Evolutionary conservation across 2,888 invertebrate species (phyloP).

Genomic region (Cenopis cana): DNA sequence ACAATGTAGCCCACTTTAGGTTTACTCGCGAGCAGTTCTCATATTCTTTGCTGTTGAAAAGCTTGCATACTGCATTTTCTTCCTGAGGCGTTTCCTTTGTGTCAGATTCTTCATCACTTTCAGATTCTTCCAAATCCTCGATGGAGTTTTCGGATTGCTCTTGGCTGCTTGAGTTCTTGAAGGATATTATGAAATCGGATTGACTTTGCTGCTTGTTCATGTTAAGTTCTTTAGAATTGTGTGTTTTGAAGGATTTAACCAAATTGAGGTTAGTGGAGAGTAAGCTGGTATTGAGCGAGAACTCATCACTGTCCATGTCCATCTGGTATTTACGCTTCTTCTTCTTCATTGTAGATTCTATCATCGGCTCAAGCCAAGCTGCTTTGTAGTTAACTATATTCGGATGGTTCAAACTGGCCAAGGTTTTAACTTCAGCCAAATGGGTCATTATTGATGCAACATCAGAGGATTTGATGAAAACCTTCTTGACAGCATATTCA

Average conservation of each 20-base stretch:
- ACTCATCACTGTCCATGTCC: conserved; percentile 74
- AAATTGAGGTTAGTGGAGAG: conserved; percentile 71
- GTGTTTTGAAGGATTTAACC: conserved; percentile 79
- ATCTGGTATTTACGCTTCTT: conserved; percentile 64
- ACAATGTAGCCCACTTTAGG: conserved; percentile 88
- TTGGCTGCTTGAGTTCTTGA: conserved; percentile 68
- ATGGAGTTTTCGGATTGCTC: conserved; percentile 27
- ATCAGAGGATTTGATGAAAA: conserved; percentile 86
- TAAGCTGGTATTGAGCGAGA: conserved; percentile 60
- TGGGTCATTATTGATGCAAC: conserved; percentile 87
- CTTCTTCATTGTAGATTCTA: conserved; percentile 77
- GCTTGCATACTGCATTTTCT: conserved; percentile 71
- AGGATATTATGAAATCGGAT: conserved; percentile 77
- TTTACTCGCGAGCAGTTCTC: conserved; percentile 79
- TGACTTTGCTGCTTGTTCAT: conserved; percentile 67
- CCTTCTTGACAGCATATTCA: conserved; percentile 93
- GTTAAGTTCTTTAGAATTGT: conserved; percentile 75
- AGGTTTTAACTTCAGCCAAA: conserved; percentile 91
- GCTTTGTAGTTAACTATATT: conserved; percentile 94
- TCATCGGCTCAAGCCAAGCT: conserved; percentile 91
- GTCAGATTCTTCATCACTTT: conserved; percentile 64
- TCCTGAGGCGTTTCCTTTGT: conserved; percentile 49
- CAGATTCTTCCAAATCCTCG: conserved; percentile 56
- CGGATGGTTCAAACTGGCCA: conserved; percentile 91
- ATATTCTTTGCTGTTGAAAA: conserved; percentile 63